Base-by-base conservation (phyloP, 2,888 invertebrate species). In the Pachycephus smyrnensis region DNA sequence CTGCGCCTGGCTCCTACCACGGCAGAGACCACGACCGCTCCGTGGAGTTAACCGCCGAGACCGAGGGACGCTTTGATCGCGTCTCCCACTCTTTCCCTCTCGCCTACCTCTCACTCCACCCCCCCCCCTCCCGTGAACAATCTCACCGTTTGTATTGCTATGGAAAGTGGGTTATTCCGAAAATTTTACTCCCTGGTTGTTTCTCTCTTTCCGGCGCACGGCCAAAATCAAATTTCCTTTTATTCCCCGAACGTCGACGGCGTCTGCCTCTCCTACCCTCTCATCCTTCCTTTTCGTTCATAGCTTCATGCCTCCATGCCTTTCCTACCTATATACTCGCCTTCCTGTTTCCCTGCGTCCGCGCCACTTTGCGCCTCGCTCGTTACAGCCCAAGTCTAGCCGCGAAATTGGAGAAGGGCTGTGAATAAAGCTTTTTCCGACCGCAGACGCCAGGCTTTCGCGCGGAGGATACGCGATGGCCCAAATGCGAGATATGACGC, bases 31-130 rank as follows among this genome's bases (percentile, higher is more conserved):
- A 80, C 85, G 76, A 68, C 75, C 81, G 80, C 80, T 74, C 79
- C 79, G 76, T 82, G 80, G 80, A 86, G 82, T 87, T 85, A 84
- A 85, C 87, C 85, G 77, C 82, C 81, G 80, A 82, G 81, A 81
- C 81, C 78, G 71, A 80, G 82, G 82, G 68, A 82, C 82, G 83
- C 86, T 87, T 86, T 86, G 86, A 86, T 86, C 84, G 85, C 79
- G 81, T n/a, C 40, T 31, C 73, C 55, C 68, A 75, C 33, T 33
- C 35, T 40, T 15, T 15, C 37, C 55, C 0, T 11, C 69, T 68
- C 32, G 32, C n/a, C 36, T 36, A 75, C 12, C 37, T n/a, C n/a
- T n/a, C n/a, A n/a, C n/a, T n/a, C 79, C 75, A 78, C 78, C 30
- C 68, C 12, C 32, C 69, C 30, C 15, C 12, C 36, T 69, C 80